phyloP scores from a whole-genome alignment of 2,113 vertebrate species.

The Lampris incognitus region DNA sequence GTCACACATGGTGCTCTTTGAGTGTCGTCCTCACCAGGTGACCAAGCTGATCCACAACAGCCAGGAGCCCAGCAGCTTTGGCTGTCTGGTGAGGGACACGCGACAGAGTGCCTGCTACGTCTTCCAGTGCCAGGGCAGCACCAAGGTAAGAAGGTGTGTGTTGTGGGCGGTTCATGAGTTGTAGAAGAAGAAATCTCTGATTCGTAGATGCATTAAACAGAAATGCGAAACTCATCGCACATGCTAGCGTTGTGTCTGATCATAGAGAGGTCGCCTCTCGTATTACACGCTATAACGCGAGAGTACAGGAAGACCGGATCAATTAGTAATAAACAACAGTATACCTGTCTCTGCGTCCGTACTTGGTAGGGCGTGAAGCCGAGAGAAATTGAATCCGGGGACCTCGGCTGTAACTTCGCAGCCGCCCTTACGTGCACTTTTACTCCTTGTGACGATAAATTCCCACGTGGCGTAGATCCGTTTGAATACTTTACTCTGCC shows the following conservation, averaged over 20 bases:
- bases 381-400: constrained; percentile 8
- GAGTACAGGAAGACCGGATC: not conserved
- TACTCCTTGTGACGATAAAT: constrained; percentile 1
- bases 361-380: constrained; percentile 22
- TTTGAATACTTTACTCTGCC: not conserved
- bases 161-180: not conserved
- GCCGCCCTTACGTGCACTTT: not conserved
- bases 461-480: constrained; percentile 27
- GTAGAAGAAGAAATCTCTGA: not conserved
- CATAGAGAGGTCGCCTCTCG: not conserved
- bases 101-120: constrained; percentile 87
- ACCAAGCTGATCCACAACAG: constrained; percentile 95
- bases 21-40: constrained; percentile 88
- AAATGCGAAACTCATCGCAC: not conserved
- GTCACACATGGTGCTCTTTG: constrained; percentile 87
- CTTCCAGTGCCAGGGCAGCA: constrained; percentile 90
- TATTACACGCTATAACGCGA: not conserved
- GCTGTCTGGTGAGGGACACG: constrained; percentile 87
- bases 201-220: not conserved
- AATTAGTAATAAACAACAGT: constrained; percentile 5
- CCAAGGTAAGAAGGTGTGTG: constrained; percentile 83
- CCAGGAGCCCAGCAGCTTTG: constrained; percentile 91
- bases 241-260: not conserved
- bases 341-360: not conserved
- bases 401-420: not conserved